Evolutionary conservation across 2,113 vertebrate genomes (phyloP).

Genomic region (Chamaea fasciata): DNA sequence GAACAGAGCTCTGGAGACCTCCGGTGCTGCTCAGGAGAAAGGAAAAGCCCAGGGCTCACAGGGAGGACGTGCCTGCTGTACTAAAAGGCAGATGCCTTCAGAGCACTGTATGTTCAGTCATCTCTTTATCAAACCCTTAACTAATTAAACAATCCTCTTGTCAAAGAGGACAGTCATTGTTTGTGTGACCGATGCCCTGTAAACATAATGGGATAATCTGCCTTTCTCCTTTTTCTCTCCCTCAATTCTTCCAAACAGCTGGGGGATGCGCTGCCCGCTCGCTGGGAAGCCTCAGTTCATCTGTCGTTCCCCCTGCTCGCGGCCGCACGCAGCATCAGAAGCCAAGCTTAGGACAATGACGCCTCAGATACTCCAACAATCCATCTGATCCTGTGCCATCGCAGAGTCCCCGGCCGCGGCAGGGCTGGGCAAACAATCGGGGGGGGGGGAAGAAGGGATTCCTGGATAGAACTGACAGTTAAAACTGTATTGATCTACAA

Average conservation of each 20-base stretch:
- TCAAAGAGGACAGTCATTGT: conserved; percentile 39
- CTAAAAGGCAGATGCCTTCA: conserved; percentile 58
- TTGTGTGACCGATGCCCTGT: conserved; percentile 41
- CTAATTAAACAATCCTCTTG: conserved; percentile 56
- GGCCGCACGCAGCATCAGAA: conserved; percentile 63
- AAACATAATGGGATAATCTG: conserved; percentile 51
- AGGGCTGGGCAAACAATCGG: background rate
- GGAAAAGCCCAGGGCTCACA: background rate
- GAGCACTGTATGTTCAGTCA: conserved; percentile 25
- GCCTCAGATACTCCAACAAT: background rate
- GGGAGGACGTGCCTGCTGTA: background rate
- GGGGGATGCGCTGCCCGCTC: conserved; percentile 24
- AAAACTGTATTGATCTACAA: background rate
- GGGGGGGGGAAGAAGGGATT: background rate
- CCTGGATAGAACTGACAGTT: background rate
- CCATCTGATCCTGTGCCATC: background rate
- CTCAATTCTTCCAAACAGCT: conserved; percentile 11
- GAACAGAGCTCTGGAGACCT: background rate
- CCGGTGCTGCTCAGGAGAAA: background rate
- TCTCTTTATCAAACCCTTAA: conserved; percentile 50
- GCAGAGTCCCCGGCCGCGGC: background rate
- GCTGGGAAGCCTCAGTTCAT: background rate
- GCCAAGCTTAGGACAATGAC: conserved; percentile 47
- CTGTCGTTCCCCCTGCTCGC: background rate
- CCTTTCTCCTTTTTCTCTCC: background rate